A percentile compares a stretch with the other conserved stretches of the same genome.
Conservation (phyloP, 2,113 vertebrate species). For the Globicephala melas region DNA sequence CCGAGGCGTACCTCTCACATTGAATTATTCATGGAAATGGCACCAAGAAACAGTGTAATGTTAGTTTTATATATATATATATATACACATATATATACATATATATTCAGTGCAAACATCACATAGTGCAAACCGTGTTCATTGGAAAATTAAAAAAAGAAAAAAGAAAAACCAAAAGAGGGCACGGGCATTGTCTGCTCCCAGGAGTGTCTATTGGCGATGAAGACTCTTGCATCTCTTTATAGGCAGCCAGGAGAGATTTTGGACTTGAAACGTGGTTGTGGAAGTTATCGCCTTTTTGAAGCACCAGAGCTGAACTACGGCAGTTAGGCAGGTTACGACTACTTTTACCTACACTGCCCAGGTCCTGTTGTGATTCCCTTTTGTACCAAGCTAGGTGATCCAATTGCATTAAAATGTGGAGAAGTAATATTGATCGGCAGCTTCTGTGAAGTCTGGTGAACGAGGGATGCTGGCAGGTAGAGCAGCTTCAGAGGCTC, state of each 20-base stretch:
- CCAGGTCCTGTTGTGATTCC: neutral
- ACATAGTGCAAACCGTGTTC: slow-evolving; percentile 12
- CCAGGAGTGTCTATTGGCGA: neutral
- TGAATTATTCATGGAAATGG: slow-evolving; percentile 57
- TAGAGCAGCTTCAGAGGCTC: neutral
- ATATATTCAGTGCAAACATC: neutral
- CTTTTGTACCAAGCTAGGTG: neutral
- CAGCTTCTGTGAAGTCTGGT: neutral
- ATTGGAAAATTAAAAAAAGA: neutral
- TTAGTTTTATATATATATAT: fast-evolving
- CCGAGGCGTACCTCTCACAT: neutral
- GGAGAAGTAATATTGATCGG: neutral
- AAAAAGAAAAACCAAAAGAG: neutral
- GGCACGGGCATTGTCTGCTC: neutral
- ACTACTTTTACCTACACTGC: slow-evolving; percentile 28
- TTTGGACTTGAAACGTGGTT: neutral
- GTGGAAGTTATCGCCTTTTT: neutral
- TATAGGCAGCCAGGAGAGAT: neutral
- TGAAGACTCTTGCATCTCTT: neutral
- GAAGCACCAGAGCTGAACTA: neutral
- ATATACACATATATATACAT: fast-evolving
- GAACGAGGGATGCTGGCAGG: neutral
- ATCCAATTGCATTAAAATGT: neutral
- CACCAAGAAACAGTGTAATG: neutral
- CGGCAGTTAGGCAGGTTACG: neutral